Evolutionary conservation across 2,888 invertebrate species (phyloP), one percentile per base, ranked within the genome.

Genomic region (Carterocephalus palaemon): DNA sequence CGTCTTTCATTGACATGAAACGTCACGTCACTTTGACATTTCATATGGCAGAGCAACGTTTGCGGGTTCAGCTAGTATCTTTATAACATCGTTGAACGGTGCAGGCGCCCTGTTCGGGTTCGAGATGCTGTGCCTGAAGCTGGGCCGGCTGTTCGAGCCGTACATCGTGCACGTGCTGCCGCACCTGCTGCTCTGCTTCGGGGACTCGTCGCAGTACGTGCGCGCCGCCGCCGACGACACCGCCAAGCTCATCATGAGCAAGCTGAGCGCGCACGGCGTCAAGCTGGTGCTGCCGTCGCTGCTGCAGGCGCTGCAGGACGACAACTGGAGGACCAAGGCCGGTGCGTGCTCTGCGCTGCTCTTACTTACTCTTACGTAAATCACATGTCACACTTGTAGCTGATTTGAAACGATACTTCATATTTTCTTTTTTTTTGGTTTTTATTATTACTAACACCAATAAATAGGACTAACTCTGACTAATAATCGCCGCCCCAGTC

Each of bases 251-350:
- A 97, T 99, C 56, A 95, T 95, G 95, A 94, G 95, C 64, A 95
- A 96, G 75, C 89, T 99, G 47, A 96, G 96, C 46, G 97, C 96
- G 50, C 98, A 98, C 83, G 99, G 99, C 51, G 99, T 99, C 28
- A 99, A 99, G 84, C 89, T 99, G 26, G 96, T 99, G 45, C 88
- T 99, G 57, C 99, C 99, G 0, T 93, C 97, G 49, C 88, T 99
- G 51, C 86, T 99, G 50, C 93, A 93, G 59, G 99, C 98, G 19
- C 86, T 99, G 43, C 95, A 98, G 73, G 97, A 99, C 74, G 99
- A 99, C 81, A 97, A 98, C 8, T 99, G 99, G 99, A 89, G 99
- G 66, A 99, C 99, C 1, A 98, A 98, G 82, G 95, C 96, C 4
- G 96, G 93, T 91, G 38, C 33, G 75, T 54, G 5, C 19, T 19